Base-by-base conservation (phyloP, 2,797 vertebrate genomes). In the Tokudaia muenninki region DNA sequence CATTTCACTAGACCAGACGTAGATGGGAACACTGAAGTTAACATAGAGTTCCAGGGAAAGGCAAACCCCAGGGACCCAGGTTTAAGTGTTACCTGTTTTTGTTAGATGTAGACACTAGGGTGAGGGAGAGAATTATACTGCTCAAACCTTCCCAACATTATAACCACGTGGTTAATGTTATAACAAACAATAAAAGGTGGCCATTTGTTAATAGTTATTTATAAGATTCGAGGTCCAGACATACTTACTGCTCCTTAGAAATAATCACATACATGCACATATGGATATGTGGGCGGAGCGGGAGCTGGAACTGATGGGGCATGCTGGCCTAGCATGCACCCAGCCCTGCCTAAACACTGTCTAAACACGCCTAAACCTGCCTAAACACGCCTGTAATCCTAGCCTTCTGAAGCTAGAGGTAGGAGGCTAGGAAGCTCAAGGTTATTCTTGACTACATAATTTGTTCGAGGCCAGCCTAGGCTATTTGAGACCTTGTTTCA, bases 241-340 rank as follows among this genome's bases (percentile, higher is more conserved):
- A 52, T 61, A 52, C 81, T n/a, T 90, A 96, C 12, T 41, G 37
- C 37, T 91, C 41, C 10, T 89, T 94, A 94, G 79, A 65, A 78
- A 74, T 14, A 55, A 16, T 86, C 84, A 8, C 29, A 44, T 9
- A 21, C 24, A 29, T 19, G 24, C 37, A 29, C 59, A 63, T 11
- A 41, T 29, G 24, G 3, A 12, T 17, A 44, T n/a, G 29, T 67
- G 29, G 41, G 19, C 1, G 1, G 37, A 10, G n/a, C 14, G 29
- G 52, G 21, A 67, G n/a, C 16, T 37, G n/a, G 72, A 47, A n/a
- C 55, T 89, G 55, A 47, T 61, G 44, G 72, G 19, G 55, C 52
- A 12, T 47, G 19, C 29, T 47, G 55, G 72, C 19, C 26, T 77
- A 75, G 26, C 55, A 61, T 14, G 37, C 12, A 59, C 19, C 12